Base-by-base conservation (phyloP, 2,888 invertebrate genomes). In the Antheraea yamamai region DNA sequence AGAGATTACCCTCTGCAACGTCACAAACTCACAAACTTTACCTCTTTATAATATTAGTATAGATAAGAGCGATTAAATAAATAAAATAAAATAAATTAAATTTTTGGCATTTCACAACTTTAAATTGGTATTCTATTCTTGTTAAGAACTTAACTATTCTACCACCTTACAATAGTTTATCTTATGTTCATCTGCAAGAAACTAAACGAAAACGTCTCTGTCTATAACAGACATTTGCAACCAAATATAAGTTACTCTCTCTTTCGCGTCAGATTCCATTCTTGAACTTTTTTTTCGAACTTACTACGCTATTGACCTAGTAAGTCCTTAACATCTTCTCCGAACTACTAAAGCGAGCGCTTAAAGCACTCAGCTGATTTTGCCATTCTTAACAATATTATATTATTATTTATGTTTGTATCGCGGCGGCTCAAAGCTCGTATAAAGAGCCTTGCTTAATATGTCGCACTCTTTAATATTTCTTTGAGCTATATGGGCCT, bases 391-490 rank as follows among this genome's bases (percentile, higher is more conserved):
- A n/a, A n/a, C n/a, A n/a, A n/a, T n/a, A n/a, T 71, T 58, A 58
- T 18, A 55, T 74, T 26, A 10, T 78, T 77, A 79, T 81, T 79
- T 79, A 72, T 76, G 74, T 71, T 74, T 81, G 39, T 61, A 55
- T 71, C 81, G 83, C 12, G 85, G 78, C 1, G 86, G 83, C 74
- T 86, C 84, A 75, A 86, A 87, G 76, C 85, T 85, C 7, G 78
- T 73, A 74, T 79, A 81, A 7, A 87, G 76, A 39, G 82, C 78
- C 75, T 84, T 85, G 16, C 77, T 82, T 23, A 88, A 75, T 77
- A 84, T 82, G 51, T 82, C 76, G 76, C 82, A 82, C 77, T 85
- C 84, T 71, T 77, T 85, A 20, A 87, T 74, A 72, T 74, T 70
- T 74, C 84, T 81, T 75, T 86, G 82, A 26, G 87, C 87, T 47